A percentile compares a stretch with the other conserved stretches of the same genome.
phyloP scores from a whole-genome alignment of 2,113 vertebrate species.

The Chamaetylas fuelleborni region DNA sequence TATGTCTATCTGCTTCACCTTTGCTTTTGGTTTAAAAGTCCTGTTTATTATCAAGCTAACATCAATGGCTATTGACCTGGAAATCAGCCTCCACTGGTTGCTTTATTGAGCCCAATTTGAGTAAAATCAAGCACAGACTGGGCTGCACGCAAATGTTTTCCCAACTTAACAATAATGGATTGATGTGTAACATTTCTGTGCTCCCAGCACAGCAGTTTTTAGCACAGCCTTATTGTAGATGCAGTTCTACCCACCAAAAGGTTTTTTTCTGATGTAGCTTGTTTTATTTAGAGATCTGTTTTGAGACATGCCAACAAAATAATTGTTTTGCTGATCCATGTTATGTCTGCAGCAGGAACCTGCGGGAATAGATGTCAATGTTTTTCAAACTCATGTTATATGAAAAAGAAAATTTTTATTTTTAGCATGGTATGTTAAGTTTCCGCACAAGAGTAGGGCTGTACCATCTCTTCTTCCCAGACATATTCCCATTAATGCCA shows the following conservation, averaged over 20 bases:
- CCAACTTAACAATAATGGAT: not conserved
- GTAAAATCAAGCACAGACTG: not conserved
- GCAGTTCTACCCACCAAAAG: not conserved
- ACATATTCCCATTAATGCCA: not conserved
- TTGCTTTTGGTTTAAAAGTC: not conserved
- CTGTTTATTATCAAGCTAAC: not conserved
- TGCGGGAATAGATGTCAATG: not conserved
- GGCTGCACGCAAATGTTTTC: rapidly evolving
- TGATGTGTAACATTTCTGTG: not conserved
- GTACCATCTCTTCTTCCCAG: not conserved
- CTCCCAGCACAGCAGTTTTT: not conserved
- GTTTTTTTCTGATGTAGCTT: not conserved
- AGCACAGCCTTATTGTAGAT: not conserved
- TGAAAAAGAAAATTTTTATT: not conserved
- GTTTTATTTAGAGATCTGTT: not conserved
- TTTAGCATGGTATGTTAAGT: not conserved
- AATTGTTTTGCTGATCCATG: not conserved
- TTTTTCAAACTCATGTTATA: not conserved
- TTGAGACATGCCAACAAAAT: not conserved
- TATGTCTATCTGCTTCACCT: not conserved
- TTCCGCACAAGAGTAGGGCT: not conserved
- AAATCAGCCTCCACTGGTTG: not conserved
- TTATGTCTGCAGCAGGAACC: not conserved
- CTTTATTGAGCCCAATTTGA: not conserved
- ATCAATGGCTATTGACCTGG: not conserved